A percentile compares a stretch with the other conserved stretches of the same genome.
These are phyloP conservation scores for Ostrea denselamellosa DNA, from an alignment of 1,140 invertebrate genomes.

Conservation along the genomic window DNA sequence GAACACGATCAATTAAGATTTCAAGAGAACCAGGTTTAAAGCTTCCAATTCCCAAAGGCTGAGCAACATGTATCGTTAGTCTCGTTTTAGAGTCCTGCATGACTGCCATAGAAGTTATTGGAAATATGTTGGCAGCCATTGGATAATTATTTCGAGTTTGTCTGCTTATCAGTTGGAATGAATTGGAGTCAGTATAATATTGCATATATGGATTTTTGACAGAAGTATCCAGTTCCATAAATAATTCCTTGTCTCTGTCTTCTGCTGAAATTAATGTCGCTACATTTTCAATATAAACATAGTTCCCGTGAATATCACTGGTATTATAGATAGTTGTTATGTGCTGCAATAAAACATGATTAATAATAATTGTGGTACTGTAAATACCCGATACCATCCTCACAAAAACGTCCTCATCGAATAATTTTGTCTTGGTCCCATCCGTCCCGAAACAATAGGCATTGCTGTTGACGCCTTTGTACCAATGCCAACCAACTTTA, in stretches of 20 bases:
- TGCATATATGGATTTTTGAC: constrained; percentile 80
- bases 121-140: constrained; percentile 97
- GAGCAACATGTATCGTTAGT: constrained; percentile 67
- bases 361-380: constrained; percentile 85
- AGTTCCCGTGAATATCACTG: constrained; percentile 59
- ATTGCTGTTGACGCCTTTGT: constrained; percentile 86
- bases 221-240: constrained; percentile 92
- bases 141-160: constrained; percentile 90
- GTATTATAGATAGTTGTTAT: constrained; percentile 83
- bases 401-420: constrained; percentile 76
- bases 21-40: constrained; percentile 86
- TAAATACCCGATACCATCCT: constrained; percentile 85
- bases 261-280: constrained; percentile 51
- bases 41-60: constrained; percentile 71
- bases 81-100: constrained; percentile 85
- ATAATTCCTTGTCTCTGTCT: constrained; percentile 88
- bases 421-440: constrained; percentile 78
- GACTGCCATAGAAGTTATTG: constrained; percentile 90
- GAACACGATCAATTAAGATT: constrained; percentile 94
- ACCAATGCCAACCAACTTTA: constrained; percentile 85
- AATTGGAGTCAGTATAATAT: constrained; percentile 97
- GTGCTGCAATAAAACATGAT: constrained; percentile 86
- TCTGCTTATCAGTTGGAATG: constrained; percentile 88
- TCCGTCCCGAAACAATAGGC: constrained; percentile 97
- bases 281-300: constrained; percentile 68